Conservation (phyloP, 2,888 invertebrate genomes). For the Drosophila birchii region DNA sequence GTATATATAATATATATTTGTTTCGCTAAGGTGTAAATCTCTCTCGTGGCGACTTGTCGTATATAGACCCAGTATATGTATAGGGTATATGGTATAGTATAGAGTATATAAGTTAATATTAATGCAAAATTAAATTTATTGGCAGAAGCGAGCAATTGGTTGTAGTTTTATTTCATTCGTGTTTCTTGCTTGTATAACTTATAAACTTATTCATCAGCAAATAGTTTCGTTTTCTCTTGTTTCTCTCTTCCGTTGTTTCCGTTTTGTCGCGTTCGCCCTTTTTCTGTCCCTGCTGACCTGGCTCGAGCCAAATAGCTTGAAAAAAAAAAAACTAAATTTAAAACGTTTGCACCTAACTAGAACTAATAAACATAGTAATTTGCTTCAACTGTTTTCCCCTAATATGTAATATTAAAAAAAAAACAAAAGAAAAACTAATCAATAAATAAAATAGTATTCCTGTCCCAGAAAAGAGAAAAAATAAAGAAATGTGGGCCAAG, state of each 20-base stretch:
- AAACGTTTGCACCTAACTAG: conserved; percentile 44
- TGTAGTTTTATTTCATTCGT: conserved; percentile 36
- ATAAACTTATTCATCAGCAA: conserved; percentile 23
- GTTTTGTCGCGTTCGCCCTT: background rate
- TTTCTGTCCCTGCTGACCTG: conserved; percentile 9
- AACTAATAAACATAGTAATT: conserved; percentile 54
- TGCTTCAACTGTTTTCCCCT: conserved; percentile 2
- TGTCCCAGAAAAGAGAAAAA: background rate
- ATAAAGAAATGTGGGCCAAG: conserved; percentile 10
- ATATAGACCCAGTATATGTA: conserved; percentile 16
- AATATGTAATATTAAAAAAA: background rate
- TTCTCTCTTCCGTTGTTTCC: background rate
- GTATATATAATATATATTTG: conserved; percentile 3
- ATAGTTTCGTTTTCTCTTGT: conserved; percentile 8
- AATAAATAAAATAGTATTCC: conserved; percentile 2
- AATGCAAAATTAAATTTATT: conserved; percentile 55
- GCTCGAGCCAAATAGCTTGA: conserved; percentile 50
- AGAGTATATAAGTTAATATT: conserved; percentile 28
- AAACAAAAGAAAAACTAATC: background rate
- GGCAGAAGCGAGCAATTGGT: conserved; percentile 76
- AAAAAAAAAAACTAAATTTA: conserved; percentile 27
- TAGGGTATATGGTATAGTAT: conserved; percentile 12
- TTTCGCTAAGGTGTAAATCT: conserved; percentile 24
- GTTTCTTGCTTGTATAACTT: background rate
- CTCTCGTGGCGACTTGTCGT: background rate